phyloP scores from a whole-genome alignment of 2,113 vertebrate species.

The Hyperoodon ampullatus region DNA sequence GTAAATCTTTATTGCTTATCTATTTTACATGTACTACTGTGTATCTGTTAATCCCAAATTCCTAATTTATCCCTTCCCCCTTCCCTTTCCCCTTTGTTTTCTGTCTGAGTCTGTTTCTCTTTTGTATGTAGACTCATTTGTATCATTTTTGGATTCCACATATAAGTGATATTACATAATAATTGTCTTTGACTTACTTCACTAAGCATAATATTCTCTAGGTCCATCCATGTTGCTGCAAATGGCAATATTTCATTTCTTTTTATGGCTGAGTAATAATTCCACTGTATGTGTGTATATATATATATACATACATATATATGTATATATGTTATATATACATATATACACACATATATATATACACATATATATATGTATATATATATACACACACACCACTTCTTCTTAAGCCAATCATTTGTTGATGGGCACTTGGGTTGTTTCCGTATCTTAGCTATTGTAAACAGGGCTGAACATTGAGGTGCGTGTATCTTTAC shows the following conservation, averaged over 20 bases:
- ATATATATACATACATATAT: background rate
- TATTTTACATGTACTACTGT: background rate
- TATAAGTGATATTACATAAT: background rate
- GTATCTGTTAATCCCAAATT: background rate
- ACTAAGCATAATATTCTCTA: background rate
- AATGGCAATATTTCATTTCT: background rate
- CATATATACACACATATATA: background rate
- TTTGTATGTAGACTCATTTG: background rate
- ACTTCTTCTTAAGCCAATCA: background rate
- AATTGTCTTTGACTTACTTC: background rate
- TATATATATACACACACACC: background rate
- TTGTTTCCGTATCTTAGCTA: background rate
- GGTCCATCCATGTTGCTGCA: background rate
- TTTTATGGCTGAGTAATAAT: background rate
- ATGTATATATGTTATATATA: background rate
- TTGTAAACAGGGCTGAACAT: background rate
- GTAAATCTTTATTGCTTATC: background rate
- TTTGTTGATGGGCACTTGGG: background rate
- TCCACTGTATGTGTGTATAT: background rate
- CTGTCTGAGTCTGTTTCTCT: background rate
- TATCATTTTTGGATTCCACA: background rate
- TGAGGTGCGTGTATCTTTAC: background rate
- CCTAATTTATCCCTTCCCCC: background rate
- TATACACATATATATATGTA: background rate
- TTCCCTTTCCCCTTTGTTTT: background rate